These are phyloP conservation scores for Amazona vittata DNA, from an alignment of 2,113 vertebrate genomes.

Conservation along the genomic window DNA sequence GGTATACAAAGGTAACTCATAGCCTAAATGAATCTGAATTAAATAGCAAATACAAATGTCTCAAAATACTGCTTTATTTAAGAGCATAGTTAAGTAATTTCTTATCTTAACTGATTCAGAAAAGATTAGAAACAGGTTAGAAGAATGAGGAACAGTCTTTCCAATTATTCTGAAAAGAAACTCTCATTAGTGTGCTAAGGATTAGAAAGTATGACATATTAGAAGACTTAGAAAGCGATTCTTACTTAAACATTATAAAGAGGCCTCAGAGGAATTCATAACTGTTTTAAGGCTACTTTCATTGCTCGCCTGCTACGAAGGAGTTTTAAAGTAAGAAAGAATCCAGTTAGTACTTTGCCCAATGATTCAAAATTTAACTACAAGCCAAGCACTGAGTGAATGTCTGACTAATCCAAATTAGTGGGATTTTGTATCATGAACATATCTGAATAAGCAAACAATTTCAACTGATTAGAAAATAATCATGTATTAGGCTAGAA, in stretches of 20 bases:
- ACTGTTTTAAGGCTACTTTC: not conserved
- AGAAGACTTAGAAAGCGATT: not conserved
- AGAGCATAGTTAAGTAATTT: not conserved
- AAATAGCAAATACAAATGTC: not conserved
- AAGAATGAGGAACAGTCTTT: not conserved
- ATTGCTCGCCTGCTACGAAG: not conserved
- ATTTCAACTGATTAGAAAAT: not conserved
- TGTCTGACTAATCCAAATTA: not conserved
- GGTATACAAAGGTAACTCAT: not conserved
- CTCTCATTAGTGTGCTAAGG: not conserved
- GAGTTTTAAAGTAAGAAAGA: not conserved
- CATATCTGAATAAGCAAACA: not conserved
- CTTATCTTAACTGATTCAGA: not conserved
- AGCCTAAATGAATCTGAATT: not conserved
- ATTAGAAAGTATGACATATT: not conserved
- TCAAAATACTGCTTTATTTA: not conserved
- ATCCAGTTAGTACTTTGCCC: not conserved
- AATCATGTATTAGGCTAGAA: not conserved
- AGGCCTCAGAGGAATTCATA: not conserved
- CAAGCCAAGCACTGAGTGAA: not conserved
- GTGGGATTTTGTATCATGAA: not conserved
- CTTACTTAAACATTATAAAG: not conserved
- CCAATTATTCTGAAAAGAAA: not conserved
- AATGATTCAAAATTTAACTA: not conserved
- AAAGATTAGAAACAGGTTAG: not conserved